phyloP scores from a whole-genome alignment of 1,140 invertebrate species.

The Sarcophaga bullata region DNA sequence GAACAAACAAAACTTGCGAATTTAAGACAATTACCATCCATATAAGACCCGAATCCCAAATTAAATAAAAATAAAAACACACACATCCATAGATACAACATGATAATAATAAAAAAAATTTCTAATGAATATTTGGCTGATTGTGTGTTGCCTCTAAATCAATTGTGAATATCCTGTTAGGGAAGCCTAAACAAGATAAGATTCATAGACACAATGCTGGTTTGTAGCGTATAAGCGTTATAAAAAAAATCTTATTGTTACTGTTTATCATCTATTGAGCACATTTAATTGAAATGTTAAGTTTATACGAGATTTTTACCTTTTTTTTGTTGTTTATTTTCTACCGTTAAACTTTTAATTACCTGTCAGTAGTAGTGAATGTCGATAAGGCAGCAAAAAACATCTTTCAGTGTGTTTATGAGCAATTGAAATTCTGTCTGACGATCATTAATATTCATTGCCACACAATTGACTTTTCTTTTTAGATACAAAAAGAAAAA shows the following conservation, averaged over 20 bases:
- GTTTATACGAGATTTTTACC: background rate
- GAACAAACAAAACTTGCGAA: too few species aligned
- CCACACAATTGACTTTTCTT: background rate
- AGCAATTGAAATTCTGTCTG: background rate
- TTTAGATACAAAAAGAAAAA: too few species aligned
- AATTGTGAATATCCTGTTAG: too few species aligned
- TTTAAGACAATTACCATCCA: too few species aligned
- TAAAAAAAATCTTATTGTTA: background rate
- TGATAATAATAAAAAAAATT: too few species aligned
- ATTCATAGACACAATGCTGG: background rate
- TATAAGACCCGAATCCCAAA: too few species aligned
- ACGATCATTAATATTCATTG: background rate
- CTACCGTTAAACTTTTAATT: slow-evolving; percentile 1
- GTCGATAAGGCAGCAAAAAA: background rate
- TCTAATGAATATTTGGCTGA: too few species aligned
- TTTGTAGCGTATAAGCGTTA: background rate
- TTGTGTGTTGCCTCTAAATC: too few species aligned
- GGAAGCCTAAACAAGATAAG: too few species aligned
- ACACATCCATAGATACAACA: too few species aligned
- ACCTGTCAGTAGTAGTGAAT: background rate
- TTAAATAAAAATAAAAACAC: background rate
- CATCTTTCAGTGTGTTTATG: background rate
- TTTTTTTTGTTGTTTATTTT: background rate
- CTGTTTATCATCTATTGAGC: background rate
- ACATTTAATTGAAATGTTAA: background rate